phyloP scores from a whole-genome alignment of 2,113 vertebrate genomes.

The Protobothrops mucrosquamatus region DNA sequence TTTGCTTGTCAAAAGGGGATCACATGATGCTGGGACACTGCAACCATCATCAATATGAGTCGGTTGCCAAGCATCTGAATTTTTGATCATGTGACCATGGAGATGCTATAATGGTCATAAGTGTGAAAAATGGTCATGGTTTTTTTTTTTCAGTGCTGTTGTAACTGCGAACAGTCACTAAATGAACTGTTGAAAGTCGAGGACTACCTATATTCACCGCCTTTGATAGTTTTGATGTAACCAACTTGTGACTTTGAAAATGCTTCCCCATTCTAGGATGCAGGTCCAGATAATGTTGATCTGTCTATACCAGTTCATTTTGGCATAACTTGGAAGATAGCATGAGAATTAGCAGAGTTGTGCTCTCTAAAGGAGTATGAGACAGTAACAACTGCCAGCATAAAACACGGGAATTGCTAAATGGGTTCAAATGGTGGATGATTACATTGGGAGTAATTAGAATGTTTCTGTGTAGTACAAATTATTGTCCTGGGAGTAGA shows the following conservation, averaged over 20 bases:
- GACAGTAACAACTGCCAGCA: neutral
- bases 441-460: constrained; percentile 15
- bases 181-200: too few relatives aligned
- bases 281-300: neutral
- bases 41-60: too few relatives aligned
- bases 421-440: constrained; percentile 5
- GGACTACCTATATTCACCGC: neutral
- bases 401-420: constrained; percentile 23
- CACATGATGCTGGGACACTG: too few relatives aligned
- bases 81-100: too few relatives aligned
- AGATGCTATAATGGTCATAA: too few relatives aligned
- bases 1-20: too few relatives aligned
- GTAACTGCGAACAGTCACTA: too few relatives aligned
- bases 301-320: neutral
- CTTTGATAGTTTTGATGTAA: neutral
- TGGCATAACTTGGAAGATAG: neutral
- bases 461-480: constrained; percentile 3
- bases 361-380: neutral
- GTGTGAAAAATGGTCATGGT: too few relatives aligned
- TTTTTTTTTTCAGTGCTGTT: too few relatives aligned
- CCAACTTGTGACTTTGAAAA: neutral
- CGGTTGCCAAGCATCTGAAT: too few relatives aligned
- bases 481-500: constrained; percentile 16
- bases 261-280: neutral
- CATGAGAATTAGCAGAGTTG: neutral